A percentile compares a stretch with the other conserved stretches of the same genome.
These are phyloP conservation scores for Pterophyllum scalare DNA, from an alignment of 2,113 vertebrate species.

Conservation along the genomic window DNA sequence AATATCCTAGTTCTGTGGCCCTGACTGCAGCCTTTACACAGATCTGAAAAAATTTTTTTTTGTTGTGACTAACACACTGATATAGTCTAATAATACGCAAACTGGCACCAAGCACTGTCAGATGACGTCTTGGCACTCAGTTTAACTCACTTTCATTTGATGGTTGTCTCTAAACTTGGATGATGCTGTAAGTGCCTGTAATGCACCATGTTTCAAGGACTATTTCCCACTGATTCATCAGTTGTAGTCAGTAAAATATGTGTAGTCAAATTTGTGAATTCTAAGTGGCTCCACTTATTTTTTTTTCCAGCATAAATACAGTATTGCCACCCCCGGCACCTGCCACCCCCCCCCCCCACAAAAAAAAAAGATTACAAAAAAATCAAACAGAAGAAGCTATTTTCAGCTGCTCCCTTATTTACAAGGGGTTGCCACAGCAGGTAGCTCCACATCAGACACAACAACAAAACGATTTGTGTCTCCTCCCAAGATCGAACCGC, in stretches of 20 bases:
- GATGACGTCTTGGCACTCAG: background rate
- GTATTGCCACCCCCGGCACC: too few species aligned
- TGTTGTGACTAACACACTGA: background rate
- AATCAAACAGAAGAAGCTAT: too few species aligned
- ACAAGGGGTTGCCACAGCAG: too few species aligned
- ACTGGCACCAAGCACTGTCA: background rate
- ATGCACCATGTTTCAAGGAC: background rate
- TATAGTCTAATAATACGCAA: background rate
- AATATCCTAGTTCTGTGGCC: background rate
- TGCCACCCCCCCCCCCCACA: too few species aligned
- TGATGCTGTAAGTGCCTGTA: background rate
- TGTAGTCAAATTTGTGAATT: background rate
- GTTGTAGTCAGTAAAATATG: background rate
- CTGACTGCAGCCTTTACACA: background rate
- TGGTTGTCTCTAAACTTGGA: background rate
- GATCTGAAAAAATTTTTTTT: background rate
- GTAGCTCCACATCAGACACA: too few species aligned
- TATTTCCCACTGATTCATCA: background rate
- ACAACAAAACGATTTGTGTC: too few species aligned
- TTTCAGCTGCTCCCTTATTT: too few species aligned
- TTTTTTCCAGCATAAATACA: background rate
- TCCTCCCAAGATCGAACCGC: too few species aligned
- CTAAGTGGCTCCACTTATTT: background rate
- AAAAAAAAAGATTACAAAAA: too few species aligned
- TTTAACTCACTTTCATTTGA: background rate